Evolutionary conservation across 2,113 vertebrate species (phyloP), one percentile per base, ranked within the genome.

Genomic region (Oryzias celebensis): DNA sequence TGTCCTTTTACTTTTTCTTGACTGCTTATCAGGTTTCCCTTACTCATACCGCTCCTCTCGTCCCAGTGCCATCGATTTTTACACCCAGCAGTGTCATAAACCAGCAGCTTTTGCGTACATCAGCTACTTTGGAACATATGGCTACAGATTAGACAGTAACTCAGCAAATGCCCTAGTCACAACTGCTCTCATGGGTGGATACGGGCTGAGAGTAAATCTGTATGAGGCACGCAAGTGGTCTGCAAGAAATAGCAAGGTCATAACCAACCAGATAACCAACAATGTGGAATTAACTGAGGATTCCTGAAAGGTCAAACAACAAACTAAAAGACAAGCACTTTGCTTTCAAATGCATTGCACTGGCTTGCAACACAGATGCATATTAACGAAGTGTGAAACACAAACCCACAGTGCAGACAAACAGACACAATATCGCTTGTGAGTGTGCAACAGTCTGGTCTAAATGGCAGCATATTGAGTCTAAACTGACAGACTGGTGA

Each of bases 301-400:
- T 69, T 62, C 70, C 78, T 63, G 59, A 82, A 78, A 82, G 79
- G 81, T 82, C 77, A 82, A 58, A 62, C 28, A 56, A 48, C 50
- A 63, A 48, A 43, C 69, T 31, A 49, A 52, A 22, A 14, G 15
- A 43, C 15, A 45, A 18, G 62, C 4, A 23, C 26, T 65, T 36
- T 54, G 4, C 58, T 26, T 56, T 28, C 15, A 58, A 17, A 54
- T 48, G 45, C 42, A 63, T 22, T 36, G 14, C 13, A 50, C 5
- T 49, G 31, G 59, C 62, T 61, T 20, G 53, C 28, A 22, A 62
- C 55, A 55, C 15, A 58, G 4, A 58, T 44, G 45, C 20, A 73
- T 53, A 62, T 20, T 15, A 17, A 60, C 24, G 45, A 51, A 62
- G 48, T 46, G 57, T 23, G 42, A 71, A 51, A 59, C 1, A 2